Conservation (phyloP, 1,140 invertebrate species). For the Aleiodes sp. region DNA sequence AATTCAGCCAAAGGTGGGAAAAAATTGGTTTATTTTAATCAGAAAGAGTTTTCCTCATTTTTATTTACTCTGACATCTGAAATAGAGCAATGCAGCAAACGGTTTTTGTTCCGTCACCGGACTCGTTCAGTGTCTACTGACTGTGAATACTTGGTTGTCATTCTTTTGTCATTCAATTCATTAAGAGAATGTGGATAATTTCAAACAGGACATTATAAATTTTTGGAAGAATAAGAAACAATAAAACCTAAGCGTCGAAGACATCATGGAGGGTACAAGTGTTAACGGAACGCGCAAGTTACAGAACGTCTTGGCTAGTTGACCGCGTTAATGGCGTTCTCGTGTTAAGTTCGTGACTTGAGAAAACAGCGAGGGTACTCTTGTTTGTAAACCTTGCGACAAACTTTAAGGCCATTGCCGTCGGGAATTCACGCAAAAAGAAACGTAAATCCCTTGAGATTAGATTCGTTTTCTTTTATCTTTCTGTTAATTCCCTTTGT, state of each 20-base stretch:
- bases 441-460: background rate
- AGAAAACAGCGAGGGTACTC: conserved; percentile 18
- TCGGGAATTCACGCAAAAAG: background rate
- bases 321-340: conserved; percentile 55
- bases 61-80: no score
- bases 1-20: background rate
- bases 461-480: background rate
- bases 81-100: no score
- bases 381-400: conserved; percentile 19
- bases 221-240: no score
- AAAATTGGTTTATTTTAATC: background rate
- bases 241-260: no score
- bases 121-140: no score
- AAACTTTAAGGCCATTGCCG: conserved; percentile 28
- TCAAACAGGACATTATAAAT: no score
- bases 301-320: conserved; percentile 54
- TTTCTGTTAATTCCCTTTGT: background rate
- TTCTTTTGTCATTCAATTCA: no score
- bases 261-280: conserved; percentile 6
- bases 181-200: no score
- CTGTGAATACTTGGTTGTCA: no score
- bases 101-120: no score
- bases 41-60: background rate
- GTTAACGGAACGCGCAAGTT: conserved; percentile 52
- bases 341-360: conserved; percentile 54